phyloP scores from a whole-genome alignment of 2,797 vertebrate genomes.

The Columba guinea region DNA sequence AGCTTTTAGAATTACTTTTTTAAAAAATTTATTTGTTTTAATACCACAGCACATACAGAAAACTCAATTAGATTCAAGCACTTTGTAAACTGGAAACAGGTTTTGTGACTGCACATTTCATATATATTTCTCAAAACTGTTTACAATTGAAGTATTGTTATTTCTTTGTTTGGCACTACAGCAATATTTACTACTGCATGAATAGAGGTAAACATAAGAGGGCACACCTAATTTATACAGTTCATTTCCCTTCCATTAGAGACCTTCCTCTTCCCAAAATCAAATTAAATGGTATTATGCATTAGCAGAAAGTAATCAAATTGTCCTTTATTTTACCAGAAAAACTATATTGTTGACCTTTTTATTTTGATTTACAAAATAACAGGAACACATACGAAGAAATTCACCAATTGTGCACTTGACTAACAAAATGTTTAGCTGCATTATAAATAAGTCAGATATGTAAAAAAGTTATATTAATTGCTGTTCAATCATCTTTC shows the following conservation, averaged over 20 bases:
- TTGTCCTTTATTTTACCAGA: slow-evolving; percentile 33
- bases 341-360: slow-evolving; percentile 22
- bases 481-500: background rate
- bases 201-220: background rate
- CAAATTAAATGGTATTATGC: slow-evolving; percentile 25
- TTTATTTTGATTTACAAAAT: slow-evolving; percentile 16
- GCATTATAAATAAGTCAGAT: background rate
- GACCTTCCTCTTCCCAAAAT: slow-evolving; percentile 19
- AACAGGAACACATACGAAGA: background rate
- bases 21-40: background rate
- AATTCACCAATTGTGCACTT: background rate
- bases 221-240: background rate
- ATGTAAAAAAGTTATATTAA: background rate
- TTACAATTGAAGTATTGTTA: background rate
- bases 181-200: background rate
- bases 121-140: background rate
- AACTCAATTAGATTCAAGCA: background rate
- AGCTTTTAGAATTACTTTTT: background rate
- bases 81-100: background rate
- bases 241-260: slow-evolving; percentile 33
- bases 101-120: background rate
- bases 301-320: slow-evolving; percentile 39
- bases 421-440: background rate
- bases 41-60: background rate
- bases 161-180: background rate